Conservation (phyloP, 2,113 vertebrate species). For the Oenanthe melanoleuca region DNA sequence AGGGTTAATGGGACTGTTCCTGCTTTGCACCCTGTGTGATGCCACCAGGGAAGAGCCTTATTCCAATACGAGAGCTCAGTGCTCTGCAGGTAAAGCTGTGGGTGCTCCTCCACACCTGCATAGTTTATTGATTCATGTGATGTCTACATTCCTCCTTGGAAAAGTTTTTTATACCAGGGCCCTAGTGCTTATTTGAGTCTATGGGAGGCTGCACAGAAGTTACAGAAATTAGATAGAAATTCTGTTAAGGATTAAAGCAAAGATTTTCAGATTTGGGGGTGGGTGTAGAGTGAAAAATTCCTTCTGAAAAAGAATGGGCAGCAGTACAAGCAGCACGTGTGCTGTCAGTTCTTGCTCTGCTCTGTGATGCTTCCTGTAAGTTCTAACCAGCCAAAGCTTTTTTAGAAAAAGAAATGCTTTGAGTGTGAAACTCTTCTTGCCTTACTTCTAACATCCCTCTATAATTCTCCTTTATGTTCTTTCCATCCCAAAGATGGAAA, state of each 20-base stretch:
- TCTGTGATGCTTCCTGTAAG: background rate
- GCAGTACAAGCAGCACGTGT: background rate
- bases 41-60: background rate
- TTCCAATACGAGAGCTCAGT: rapidly evolving
- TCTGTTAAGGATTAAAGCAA: background rate
- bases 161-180: background rate
- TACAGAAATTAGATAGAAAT: background rate
- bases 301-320: background rate
- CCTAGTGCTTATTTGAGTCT: background rate
- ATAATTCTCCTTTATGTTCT: background rate
- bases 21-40: background rate
- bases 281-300: background rate
- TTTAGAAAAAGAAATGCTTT: background rate
- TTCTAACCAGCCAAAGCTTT: background rate
- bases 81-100: background rate
- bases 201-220: background rate
- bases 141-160: background rate
- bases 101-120: background rate
- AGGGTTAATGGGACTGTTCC: rapidly evolving
- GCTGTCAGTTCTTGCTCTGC: background rate
- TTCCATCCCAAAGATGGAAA: background rate
- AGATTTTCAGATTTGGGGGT: background rate
- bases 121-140: background rate
- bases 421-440: background rate
- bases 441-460: background rate